Conservation (phyloP, 2,113 vertebrate species). For the Glaucidium brasilianum region DNA sequence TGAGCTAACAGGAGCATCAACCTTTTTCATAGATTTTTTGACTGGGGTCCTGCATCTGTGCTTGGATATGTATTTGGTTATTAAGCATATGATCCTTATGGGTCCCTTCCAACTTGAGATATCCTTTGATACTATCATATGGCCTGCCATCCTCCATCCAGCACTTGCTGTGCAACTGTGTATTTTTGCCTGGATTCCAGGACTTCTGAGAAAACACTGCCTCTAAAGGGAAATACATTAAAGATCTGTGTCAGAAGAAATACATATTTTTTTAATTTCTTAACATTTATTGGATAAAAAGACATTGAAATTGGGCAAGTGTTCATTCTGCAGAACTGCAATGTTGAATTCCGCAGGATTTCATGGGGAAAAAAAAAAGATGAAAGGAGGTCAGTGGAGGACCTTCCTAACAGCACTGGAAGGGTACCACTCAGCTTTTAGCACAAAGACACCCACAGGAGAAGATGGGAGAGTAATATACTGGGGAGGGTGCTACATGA, state of each 20-base stretch:
- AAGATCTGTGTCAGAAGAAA: not conserved
- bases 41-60: not conserved
- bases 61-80: not conserved
- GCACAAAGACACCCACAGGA: not conserved
- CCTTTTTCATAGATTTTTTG: not conserved
- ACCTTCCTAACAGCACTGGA: not conserved
- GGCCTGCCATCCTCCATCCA: not conserved
- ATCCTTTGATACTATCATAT: not conserved
- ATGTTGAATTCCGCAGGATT: not conserved
- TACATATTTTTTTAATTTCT: not conserved
- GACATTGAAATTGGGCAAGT: not conserved
- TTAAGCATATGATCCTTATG: not conserved
- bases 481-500: not conserved
- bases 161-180: not conserved
- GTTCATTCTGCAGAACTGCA: not conserved
- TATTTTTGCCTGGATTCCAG: not conserved
- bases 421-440: not conserved
- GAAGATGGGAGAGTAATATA: not conserved
- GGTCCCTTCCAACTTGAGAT: not conserved
- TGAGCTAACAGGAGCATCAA: not conserved
- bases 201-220: not conserved
- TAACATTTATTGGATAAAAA: not conserved
- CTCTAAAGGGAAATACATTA: not conserved
- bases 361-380: not conserved
- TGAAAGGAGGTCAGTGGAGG: not conserved